Conservation (phyloP, 2,113 vertebrate species). For the Tachysurus fulvidraco region DNA sequence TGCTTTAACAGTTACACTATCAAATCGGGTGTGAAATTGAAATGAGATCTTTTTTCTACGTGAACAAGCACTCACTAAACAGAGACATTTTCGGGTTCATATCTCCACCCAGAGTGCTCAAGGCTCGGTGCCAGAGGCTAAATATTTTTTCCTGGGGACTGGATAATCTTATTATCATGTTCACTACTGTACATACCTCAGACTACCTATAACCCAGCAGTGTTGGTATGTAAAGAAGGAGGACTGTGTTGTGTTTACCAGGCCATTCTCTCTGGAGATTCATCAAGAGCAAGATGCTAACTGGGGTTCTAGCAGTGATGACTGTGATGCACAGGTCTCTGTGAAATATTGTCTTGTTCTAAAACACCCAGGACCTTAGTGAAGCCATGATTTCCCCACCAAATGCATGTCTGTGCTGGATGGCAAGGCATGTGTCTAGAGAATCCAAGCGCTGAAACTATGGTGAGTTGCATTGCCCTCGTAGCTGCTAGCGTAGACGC, state of each 20-base stretch:
- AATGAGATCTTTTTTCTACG: slow-evolving; percentile 55
- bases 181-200: slow-evolving; percentile 39
- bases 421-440: background rate
- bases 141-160: slow-evolving; percentile 62
- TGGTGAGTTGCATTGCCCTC: background rate
- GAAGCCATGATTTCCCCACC: background rate
- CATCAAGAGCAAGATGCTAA: slow-evolving; percentile 52
- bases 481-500: background rate
- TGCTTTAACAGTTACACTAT: slow-evolving; percentile 52
- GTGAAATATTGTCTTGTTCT: slow-evolving; percentile 33
- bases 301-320: slow-evolving; percentile 39
- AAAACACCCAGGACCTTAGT: background rate
- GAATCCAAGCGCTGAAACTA: background rate
- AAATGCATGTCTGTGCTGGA: background rate
- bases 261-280: slow-evolving; percentile 30
- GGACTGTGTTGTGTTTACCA: slow-evolving; percentile 5
- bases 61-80: slow-evolving; percentile 54
- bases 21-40: slow-evolving; percentile 62
- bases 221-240: background rate
- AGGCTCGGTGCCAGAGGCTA: slow-evolving; percentile 22
- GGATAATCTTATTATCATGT: slow-evolving; percentile 54
- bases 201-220: slow-evolving; percentile 32
- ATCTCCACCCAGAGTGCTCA: slow-evolving; percentile 13
- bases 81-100: slow-evolving; percentile 13
- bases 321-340: slow-evolving; percentile 49